These are phyloP conservation scores for Lepidonotus clava DNA, from an alignment of 2,888 invertebrate genomes.

Conservation along the genomic window DNA sequence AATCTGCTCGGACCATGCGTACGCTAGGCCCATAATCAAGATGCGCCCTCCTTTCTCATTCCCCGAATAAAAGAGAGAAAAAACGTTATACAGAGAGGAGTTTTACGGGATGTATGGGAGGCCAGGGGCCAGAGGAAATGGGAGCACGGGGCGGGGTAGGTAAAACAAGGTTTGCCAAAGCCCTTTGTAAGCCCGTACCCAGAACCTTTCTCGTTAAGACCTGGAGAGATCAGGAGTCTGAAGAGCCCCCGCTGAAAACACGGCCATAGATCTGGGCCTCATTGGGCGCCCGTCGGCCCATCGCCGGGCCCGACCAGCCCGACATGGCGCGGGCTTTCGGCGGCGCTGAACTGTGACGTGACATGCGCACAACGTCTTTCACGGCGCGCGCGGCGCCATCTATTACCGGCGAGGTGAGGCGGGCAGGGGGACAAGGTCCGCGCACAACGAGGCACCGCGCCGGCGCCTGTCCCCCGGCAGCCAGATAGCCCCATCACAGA, in stretches of 20 bases:
- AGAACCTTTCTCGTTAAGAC: not conserved
- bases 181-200: too few relatives aligned
- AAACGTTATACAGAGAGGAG: not conserved
- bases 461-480: too few relatives aligned
- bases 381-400: conserved; percentile 20
- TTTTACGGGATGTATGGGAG: not conserved
- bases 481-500: conserved; percentile 19
- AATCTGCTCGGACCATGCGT: conserved; percentile 5
- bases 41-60: too few relatives aligned
- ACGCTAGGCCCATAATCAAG: not conserved
- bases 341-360: conserved; percentile 7
- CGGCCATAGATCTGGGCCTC: conserved; percentile 2
- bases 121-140: not conserved
- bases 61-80: too few relatives aligned
- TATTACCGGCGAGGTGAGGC: too few relatives aligned
- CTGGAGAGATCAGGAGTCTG: not conserved
- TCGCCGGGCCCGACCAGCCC: not conserved
- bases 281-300: not conserved
- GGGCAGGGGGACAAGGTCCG: too few relatives aligned
- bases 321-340: conserved; percentile 9
- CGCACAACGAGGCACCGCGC: too few relatives aligned
- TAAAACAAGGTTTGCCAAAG: too few relatives aligned
- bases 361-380: conserved; percentile 7
- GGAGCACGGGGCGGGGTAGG: not conserved
- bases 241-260: conserved; percentile 25